Percentiles rank a stretch among this genome's conserved stretches.
Evolutionary conservation across 64 coral and sea anemone genomes (phyloP).

Genomic region (Pocillopora damicornis): DNA sequence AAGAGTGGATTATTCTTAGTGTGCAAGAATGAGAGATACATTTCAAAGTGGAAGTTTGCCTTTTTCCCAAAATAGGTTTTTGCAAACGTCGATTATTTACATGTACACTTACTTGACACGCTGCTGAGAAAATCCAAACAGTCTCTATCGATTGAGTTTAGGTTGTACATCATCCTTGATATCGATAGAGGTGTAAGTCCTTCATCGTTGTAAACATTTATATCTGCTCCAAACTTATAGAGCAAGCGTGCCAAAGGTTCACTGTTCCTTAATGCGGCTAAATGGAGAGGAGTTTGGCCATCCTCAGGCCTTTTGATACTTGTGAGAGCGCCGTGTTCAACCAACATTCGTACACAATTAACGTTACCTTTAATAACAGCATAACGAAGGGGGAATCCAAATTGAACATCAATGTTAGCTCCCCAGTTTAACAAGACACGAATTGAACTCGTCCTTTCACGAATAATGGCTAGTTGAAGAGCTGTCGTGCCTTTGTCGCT

Average conservation of each 20-base stretch:
- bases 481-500: slow-evolving; percentile 95
- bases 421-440: slow-evolving; percentile 74
- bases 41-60: too few species aligned
- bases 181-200: slow-evolving; percentile 79
- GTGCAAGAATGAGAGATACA: too few species aligned
- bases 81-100: too few species aligned
- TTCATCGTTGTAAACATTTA: slow-evolving; percentile 84
- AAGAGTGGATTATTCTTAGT: too few species aligned
- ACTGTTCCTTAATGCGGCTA: slow-evolving; percentile 76
- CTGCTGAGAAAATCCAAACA: slow-evolving; percentile 68
- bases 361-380: slow-evolving; percentile 88
- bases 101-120: slow-evolving; percentile 79
- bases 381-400: slow-evolving; percentile 83
- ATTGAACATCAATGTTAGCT: slow-evolving; percentile 88
- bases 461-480: slow-evolving; percentile 94
- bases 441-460: slow-evolving; percentile 82
- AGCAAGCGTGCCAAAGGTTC: slow-evolving; percentile 74
- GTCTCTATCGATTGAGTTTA: slow-evolving; percentile 62
- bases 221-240: slow-evolving; percentile 86
- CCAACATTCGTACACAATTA: slow-evolving; percentile 71
- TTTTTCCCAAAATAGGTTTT: too few species aligned
- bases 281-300: slow-evolving; percentile 79
- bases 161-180: slow-evolving; percentile 76
- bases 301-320: slow-evolving; percentile 77
- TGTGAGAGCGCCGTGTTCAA: slow-evolving; percentile 69